Evolutionary conservation across 2,797 vertebrate genomes (phyloP), one percentile per base, ranked within the genome.

Genomic region (Tokudaia muenninki): DNA sequence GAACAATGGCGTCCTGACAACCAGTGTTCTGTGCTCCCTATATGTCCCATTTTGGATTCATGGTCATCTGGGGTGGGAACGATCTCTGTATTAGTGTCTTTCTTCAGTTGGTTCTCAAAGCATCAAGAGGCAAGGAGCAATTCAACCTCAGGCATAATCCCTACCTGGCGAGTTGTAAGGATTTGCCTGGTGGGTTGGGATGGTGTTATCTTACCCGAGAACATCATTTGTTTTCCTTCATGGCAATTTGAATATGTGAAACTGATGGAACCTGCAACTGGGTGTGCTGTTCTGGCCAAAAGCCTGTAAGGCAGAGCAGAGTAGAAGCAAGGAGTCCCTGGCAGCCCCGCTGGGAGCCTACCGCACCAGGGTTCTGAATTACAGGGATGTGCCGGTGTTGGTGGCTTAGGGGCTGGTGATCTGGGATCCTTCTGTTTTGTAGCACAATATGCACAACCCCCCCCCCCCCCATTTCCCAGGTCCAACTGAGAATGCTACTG

Each of bases 101-200:
- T 92, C 78, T 94, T 77, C 57, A 89, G 31, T 24, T 87, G 26
- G 52, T 84, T 94, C 83, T 57, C 63, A 74, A 70, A 34, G 37
- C 2, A 41, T 50, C 80, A n/a, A 65, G 63, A 94, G 31, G 47
- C 17, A 78, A 67, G 29, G 17, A 55, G 31, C 13, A 37, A 72
- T 26, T 14, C 17, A 81, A 34, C 1, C 0, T 91, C n/a, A 44
- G 50, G 47, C 14, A n/a, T 9, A 41, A 31, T 19, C 16, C 13
- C 21, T 13, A 24, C 11, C 5, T 55, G 21, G 75, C 12, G 13
- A 37, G 14, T 0, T n/a, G 6, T 7, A 65, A 31, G 14, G 37
- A 47, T 57, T 78, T 75, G 1, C 47, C 75, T n/a, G 31, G 16
- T 77, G 41, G 24, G n/a, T 70, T 37, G 41, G 0, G 8, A 24